These are phyloP conservation scores for Eurytoma californica DNA, from an alignment of 2,888 invertebrate species.

Conservation along the genomic window DNA sequence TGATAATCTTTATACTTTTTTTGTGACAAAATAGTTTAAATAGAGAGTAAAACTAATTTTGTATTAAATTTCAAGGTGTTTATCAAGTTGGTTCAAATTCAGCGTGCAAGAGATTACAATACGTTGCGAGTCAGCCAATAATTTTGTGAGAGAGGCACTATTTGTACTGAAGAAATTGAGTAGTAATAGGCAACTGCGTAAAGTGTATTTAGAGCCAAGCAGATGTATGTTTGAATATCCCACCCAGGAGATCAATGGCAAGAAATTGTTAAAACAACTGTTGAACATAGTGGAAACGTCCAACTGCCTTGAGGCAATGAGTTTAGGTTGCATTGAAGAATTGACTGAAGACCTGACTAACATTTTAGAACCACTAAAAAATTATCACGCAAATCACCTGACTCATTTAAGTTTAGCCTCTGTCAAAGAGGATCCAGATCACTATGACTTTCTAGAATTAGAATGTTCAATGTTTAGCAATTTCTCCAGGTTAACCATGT, in stretches of 20 bases:
- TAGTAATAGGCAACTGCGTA: constrained; percentile 71
- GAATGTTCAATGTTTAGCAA: constrained; percentile 78
- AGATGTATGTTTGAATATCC: constrained; percentile 68
- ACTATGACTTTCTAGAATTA: constrained; percentile 79
- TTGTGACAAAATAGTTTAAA: not conserved
- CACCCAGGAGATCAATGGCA: constrained; percentile 46
- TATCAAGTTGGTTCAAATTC: constrained; percentile 72
- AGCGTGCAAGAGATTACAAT: constrained; percentile 74
- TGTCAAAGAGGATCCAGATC: constrained; percentile 84
- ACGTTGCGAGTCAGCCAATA: constrained; percentile 70
- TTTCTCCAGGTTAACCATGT: constrained; percentile 74
- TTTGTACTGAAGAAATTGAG: constrained; percentile 70
- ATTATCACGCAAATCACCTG: constrained; percentile 77
- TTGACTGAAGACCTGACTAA: constrained; percentile 74
- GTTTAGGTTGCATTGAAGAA: constrained; percentile 78
- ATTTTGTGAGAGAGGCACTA: constrained; percentile 67
- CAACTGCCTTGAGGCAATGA: constrained; percentile 75
- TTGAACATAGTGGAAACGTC: constrained; percentile 75
- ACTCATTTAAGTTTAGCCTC: constrained; percentile 82
- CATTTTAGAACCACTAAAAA: constrained; percentile 74
- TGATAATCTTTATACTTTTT: constrained; percentile 13
- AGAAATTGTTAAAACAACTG: constrained; percentile 69
- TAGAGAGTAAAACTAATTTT: not conserved
- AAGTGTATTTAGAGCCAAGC: constrained; percentile 71
- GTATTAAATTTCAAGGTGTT: constrained; percentile 62